phyloP scores from a whole-genome alignment of 2,797 vertebrate genomes.

The Hyperoplus lanceolatus region DNA sequence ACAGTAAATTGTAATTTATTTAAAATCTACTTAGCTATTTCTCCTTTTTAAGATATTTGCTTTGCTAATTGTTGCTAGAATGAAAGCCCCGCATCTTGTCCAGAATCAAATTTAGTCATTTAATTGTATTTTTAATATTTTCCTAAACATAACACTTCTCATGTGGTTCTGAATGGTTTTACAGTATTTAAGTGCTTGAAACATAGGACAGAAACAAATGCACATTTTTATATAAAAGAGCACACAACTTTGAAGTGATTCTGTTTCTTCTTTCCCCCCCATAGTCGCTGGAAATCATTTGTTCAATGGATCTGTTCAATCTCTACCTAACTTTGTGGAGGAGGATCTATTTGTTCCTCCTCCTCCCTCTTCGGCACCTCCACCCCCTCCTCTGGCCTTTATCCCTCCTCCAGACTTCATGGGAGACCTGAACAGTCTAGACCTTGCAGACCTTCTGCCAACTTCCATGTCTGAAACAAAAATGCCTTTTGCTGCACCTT shows the following conservation, averaged over 20 bases:
- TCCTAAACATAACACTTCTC: not conserved
- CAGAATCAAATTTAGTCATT: not conserved
- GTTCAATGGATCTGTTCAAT: constrained; percentile 70
- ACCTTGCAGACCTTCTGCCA: constrained; percentile 53
- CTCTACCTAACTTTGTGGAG: constrained; percentile 61
- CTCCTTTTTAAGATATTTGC: not conserved
- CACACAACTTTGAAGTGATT: constrained; percentile 9
- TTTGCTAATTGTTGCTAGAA: not conserved
- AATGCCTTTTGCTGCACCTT: constrained; percentile 39
- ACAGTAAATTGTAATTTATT: too few relatives aligned
- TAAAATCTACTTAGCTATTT: constrained; percentile 1
- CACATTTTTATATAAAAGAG: not conserved
- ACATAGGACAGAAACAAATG: not conserved
- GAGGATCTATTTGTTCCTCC: constrained; percentile 82
- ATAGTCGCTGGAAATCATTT: constrained; percentile 65
- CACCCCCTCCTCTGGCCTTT: constrained; percentile 76
- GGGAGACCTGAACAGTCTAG: constrained; percentile 62
- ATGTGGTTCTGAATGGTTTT: not conserved
- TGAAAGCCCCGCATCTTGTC: not conserved
- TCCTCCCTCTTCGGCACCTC: constrained; percentile 81
- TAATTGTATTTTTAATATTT: not conserved
- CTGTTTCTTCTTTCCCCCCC: constrained; percentile 27
- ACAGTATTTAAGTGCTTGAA: not conserved
- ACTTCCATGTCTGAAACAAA: constrained; percentile 73
- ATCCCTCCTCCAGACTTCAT: constrained; percentile 74